These are phyloP conservation scores for Abramis brama DNA, from an alignment of 2,113 vertebrate genomes.

Conservation along the genomic window DNA sequence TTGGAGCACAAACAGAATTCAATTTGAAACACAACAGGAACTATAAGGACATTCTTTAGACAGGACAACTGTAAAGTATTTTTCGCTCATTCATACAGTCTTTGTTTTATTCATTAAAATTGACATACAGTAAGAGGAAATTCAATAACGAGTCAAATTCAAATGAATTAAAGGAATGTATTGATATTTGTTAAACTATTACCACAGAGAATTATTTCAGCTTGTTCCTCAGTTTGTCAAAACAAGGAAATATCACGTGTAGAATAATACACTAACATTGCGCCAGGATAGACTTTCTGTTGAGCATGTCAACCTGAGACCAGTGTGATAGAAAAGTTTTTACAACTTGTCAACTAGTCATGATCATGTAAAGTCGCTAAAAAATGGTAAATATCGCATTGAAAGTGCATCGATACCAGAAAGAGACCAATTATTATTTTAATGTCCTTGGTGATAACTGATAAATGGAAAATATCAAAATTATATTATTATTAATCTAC, in stretches of 20 bases:
- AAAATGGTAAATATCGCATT: background rate
- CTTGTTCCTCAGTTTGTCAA: background rate
- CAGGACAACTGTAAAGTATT: constrained; percentile 40
- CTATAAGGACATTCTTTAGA: constrained; percentile 41
- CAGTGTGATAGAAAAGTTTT: background rate
- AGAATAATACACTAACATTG: background rate
- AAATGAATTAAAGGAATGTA: constrained; percentile 11
- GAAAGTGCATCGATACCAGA: background rate
- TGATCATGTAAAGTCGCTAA: background rate
- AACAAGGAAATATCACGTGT: background rate
- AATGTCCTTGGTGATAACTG: background rate
- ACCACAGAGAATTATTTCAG: background rate
- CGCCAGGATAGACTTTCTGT: background rate
- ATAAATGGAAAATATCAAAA: background rate
- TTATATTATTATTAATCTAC: background rate
- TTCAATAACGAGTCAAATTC: background rate
- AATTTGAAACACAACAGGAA: constrained; percentile 68
- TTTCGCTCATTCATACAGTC: constrained; percentile 10
- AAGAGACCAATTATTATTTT: background rate
- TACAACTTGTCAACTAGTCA: background rate
- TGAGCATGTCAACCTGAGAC: background rate
- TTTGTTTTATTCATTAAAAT: constrained; percentile 5
- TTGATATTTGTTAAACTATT: background rate
- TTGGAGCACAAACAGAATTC: constrained; percentile 72
- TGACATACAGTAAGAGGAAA: background rate